Conservation (phyloP, 2,113 vertebrate species). For the Dipodomys spectabilis region DNA sequence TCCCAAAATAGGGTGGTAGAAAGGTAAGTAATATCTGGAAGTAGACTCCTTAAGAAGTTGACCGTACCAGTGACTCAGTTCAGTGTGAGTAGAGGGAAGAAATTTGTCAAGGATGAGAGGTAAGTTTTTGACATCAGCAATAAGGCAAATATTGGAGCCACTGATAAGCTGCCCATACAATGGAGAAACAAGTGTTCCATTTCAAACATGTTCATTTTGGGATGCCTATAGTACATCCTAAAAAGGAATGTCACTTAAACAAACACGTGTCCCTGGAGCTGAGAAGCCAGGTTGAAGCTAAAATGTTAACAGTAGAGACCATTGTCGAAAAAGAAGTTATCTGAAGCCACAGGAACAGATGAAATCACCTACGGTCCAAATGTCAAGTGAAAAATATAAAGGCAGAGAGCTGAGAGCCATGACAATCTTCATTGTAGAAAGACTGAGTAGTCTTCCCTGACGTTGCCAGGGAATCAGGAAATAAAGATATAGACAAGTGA, state of each 20-base stretch:
- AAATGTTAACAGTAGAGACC: not conserved
- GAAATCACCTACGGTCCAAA: not conserved
- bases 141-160: not conserved
- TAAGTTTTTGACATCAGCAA: not conserved
- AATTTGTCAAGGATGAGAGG: not conserved
- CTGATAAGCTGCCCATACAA: not conserved
- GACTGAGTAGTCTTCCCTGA: not conserved
- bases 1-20: not conserved
- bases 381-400: not conserved
- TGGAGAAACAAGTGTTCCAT: not conserved
- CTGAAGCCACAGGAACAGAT: not conserved
- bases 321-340: not conserved
- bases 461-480: not conserved
- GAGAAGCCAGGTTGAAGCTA: not conserved
- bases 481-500: not conserved
- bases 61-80: not conserved
- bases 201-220: not conserved
- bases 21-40: not conserved
- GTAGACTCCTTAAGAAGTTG: not conserved
- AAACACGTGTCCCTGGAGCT: not conserved
- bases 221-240: not conserved
- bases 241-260: constrained; percentile 8
- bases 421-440: not conserved
- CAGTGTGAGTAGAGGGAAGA: not conserved
- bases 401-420: not conserved